Evolutionary conservation across 2,888 invertebrate genomes (phyloP), one percentile per base, ranked within the genome.

Genomic region (Drosophila helvetica): DNA sequence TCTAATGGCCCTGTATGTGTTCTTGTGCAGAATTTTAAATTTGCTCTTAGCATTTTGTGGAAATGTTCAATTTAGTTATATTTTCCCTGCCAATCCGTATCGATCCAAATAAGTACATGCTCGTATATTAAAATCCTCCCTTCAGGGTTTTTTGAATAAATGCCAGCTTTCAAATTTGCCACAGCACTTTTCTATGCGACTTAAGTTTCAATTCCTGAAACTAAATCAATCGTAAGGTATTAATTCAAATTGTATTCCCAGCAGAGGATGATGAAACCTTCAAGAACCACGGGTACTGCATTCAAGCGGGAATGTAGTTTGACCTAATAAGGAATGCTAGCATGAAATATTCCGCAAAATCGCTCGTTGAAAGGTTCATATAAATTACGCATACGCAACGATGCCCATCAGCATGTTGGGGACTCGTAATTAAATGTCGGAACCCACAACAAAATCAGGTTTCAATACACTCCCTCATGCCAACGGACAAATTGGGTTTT

Each of bases 381-480:
- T 48, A 52, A 38, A 66, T 60, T 53, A 56, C 67, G 52, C 38
- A 73, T 73, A 46, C 72, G 74, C 22, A 22, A 10, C 42, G 54
- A 59, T 52, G 19, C 51, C 55, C 74, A 56, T n/a, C 33, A 59
- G 58, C 51, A 22, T 22, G 17, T 17, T 12, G 15, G 17, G 57
- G 52, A 50, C 30, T 15, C 22, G 54, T 73, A 71, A 72, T 72
- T 72, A 72, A 59, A 74, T 59, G 65, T 51, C 74, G 30, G 46
- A 71, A 71, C 61, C 22, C 61, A 61, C 51, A 55, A 43, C 10
- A 17, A 46, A 52, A 55, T 55, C 47, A 38, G 25, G 55, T 65
- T 48, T 72, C 73, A 57, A 43, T 63, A 42, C 47, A 67, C 50
- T 42, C 8, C 8, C 15, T 4, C 43, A n/a, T 18, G 22, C 51